Conservation (phyloP, 1,140 invertebrate genomes). For the Drosophila bifasciata region DNA sequence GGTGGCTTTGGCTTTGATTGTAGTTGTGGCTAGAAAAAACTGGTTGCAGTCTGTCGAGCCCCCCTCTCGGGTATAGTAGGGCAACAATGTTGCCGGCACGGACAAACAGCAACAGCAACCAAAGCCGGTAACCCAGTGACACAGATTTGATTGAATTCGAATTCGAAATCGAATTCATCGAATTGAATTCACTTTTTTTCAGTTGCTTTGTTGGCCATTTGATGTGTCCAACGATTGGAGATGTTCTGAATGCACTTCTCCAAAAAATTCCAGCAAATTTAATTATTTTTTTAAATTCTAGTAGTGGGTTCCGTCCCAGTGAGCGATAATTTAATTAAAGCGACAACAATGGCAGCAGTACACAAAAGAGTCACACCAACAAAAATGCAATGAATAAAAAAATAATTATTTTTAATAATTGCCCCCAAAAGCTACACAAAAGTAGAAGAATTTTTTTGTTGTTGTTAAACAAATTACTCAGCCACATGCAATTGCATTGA, state of each 20-base stretch:
- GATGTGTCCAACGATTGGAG: not conserved
- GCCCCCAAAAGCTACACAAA: no score
- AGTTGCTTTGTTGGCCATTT: slow-evolving; percentile 5
- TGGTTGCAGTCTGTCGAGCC: slow-evolving; percentile 48
- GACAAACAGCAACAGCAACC: slow-evolving; percentile 15
- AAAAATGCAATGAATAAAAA: slow-evolving; percentile 44
- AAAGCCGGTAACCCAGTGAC: slow-evolving; percentile 65
- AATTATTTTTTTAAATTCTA: not conserved
- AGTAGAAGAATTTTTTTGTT: no score
- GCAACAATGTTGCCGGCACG: slow-evolving; percentile 26
- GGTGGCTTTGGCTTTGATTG: slow-evolving; percentile 6
- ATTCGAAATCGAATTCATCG: slow-evolving; percentile 20
- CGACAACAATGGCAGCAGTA: slow-evolving; percentile 43
- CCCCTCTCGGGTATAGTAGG: slow-evolving; percentile 38
- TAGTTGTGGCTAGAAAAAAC: slow-evolving; percentile 37
- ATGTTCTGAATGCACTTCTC: no score
- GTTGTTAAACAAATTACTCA: slow-evolving; percentile 53
- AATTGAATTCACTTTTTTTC: slow-evolving; percentile 36
- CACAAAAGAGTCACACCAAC: not conserved
- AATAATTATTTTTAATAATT: no score
- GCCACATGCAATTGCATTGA: slow-evolving; percentile 55
- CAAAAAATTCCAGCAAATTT: no score
- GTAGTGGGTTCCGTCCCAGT: slow-evolving; percentile 11
- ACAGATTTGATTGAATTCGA: slow-evolving; percentile 64
- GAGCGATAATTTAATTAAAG: slow-evolving; percentile 66